A percentile compares a stretch with the other conserved stretches of the same genome.
Evolutionary conservation across 2,888 invertebrate genomes (phyloP).

Genomic region (Andrena bucephala): DNA sequence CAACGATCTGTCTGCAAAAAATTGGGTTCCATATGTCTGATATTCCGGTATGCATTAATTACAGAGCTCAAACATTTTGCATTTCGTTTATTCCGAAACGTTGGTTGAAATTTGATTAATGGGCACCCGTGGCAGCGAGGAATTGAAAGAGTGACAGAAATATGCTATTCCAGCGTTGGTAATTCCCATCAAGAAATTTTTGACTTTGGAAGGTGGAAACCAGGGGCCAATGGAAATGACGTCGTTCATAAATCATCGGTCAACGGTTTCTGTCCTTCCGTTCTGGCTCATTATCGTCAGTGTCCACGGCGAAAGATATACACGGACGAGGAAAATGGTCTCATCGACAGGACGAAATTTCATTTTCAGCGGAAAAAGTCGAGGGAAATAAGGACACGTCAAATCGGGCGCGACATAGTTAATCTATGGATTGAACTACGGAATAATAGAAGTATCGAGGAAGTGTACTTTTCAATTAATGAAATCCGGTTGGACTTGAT

Average conservation of each 20-base stretch:
- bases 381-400: background rate
- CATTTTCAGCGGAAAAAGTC: slow-evolving; percentile 5
- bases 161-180: background rate
- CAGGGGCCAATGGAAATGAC: background rate
- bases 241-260: slow-evolving; percentile 44
- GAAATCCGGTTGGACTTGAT: background rate
- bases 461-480: slow-evolving; percentile 8
- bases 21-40: background rate
- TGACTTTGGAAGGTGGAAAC: background rate
- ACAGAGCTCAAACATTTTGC: background rate
- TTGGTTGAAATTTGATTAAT: slow-evolving; percentile 4
- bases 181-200: background rate
- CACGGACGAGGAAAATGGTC: background rate
- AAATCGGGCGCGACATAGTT: background rate
- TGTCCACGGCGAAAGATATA: slow-evolving; percentile 19
- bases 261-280: slow-evolving; percentile 23
- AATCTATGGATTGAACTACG: background rate
- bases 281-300: slow-evolving; percentile 34
- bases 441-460: no score
- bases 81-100: background rate
- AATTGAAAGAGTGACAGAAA: slow-evolving; percentile 1
- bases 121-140: background rate
- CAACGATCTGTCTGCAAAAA: background rate
- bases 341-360: slow-evolving; percentile 1
- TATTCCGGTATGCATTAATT: background rate